These are phyloP conservation scores for Gari tellinella DNA, from an alignment of 2,888 invertebrate species.

Conservation along the genomic window DNA sequence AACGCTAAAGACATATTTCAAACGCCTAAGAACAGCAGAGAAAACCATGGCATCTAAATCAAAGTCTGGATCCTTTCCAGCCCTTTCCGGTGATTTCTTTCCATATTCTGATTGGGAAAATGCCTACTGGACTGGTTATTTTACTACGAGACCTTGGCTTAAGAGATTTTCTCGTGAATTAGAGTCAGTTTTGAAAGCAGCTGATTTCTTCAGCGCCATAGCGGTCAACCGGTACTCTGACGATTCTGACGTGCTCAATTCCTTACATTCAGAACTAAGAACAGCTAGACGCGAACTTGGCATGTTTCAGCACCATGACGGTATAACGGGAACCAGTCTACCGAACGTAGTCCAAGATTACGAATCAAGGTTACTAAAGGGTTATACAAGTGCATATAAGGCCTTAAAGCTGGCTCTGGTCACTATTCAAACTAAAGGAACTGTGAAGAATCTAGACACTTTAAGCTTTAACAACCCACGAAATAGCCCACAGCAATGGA, in stretches of 20 bases:
- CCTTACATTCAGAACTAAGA: conserved; percentile 14
- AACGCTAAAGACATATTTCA: conserved; percentile 95
- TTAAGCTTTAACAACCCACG: neutral
- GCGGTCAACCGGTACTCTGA: conserved; percentile 48
- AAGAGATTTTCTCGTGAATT: conserved; percentile 88
- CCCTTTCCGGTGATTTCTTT: conserved; percentile 96
- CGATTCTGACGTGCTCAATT: neutral
- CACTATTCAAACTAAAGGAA: conserved; percentile 28
- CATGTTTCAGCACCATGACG: conserved; percentile 98
- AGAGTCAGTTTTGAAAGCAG: conserved; percentile 78
- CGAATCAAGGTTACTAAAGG: conserved; percentile 67
- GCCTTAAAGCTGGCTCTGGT: conserved; percentile 25
- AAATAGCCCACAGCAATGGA: no score
- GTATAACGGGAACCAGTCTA: conserved; percentile 98
- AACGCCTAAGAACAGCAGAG: conserved; percentile 86
- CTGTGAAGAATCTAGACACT: neutral
- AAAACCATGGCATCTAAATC: neutral
- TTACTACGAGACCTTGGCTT: conserved; percentile 90
- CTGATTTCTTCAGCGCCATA: conserved; percentile 79
- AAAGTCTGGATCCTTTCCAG: conserved; percentile 86
- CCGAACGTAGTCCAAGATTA: conserved; percentile 97
- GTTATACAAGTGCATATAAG: conserved; percentile 16
- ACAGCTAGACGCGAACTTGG: conserved; percentile 89
- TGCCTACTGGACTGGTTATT: conserved; percentile 99
- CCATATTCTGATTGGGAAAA: conserved; percentile 94